Conservation (phyloP, 2,113 vertebrate species). For the Cyanoderma ruficeps region DNA sequence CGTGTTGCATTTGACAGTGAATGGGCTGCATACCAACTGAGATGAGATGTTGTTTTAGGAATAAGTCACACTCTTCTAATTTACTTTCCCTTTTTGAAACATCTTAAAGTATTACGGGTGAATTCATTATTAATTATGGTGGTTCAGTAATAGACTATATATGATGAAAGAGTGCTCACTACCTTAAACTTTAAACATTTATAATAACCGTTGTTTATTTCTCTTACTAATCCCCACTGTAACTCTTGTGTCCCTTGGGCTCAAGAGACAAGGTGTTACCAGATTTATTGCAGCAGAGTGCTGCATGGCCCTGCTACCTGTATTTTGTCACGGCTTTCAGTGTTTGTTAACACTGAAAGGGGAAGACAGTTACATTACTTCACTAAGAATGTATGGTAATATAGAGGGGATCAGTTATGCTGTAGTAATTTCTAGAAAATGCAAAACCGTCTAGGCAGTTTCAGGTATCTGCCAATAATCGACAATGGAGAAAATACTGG, state of each 20-base stretch:
- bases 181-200: constrained; percentile 42
- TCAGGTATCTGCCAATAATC: background rate
- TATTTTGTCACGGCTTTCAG: background rate
- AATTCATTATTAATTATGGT: constrained; percentile 16
- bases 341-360: background rate
- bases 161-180: background rate
- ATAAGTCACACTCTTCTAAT: background rate
- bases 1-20: background rate
- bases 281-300: background rate
- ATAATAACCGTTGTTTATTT: constrained; percentile 59
- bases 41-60: background rate
- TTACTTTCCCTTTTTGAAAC: background rate
- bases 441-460: background rate
- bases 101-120: background rate
- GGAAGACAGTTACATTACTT: background rate
- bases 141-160: background rate
- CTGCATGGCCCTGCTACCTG: background rate
- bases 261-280: background rate
- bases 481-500: background rate
- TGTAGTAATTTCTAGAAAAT: background rate
- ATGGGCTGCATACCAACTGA: background rate
- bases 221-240: constrained; percentile 20
- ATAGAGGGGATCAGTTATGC: background rate
- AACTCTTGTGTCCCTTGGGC: background rate
- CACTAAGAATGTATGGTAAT: background rate